These are phyloP conservation scores for Eumaeus atala DNA, from an alignment of 1,140 invertebrate genomes.

Conservation along the genomic window DNA sequence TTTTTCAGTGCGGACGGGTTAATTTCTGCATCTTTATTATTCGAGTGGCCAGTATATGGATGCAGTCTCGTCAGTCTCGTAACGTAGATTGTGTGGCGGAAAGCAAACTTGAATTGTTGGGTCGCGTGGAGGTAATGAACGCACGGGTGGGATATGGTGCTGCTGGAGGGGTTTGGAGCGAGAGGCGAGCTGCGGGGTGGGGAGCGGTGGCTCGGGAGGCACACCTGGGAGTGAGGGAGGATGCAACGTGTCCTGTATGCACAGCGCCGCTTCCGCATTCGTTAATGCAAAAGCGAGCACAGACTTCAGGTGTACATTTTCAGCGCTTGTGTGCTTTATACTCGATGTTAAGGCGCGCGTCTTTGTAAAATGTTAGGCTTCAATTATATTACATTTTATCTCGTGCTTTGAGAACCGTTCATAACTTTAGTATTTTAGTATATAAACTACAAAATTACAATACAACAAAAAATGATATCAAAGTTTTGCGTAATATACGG, in stretches of 20 bases:
- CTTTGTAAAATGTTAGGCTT: slow-evolving; percentile 60
- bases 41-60: slow-evolving; percentile 63
- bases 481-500: too few species aligned
- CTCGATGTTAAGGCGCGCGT: slow-evolving; percentile 62
- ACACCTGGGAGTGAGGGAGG: slow-evolving; percentile 35
- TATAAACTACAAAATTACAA: not conserved
- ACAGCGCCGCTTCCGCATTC: slow-evolving; percentile 71
- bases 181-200: slow-evolving; percentile 36
- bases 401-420: slow-evolving; percentile 31
- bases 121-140: slow-evolving; percentile 70
- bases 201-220: slow-evolving; percentile 29
- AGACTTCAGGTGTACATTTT: slow-evolving; percentile 73
- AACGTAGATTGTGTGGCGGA: slow-evolving; percentile 67
- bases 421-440: not conserved
- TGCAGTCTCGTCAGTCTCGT: slow-evolving; percentile 56
- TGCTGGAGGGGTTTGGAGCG: slow-evolving; percentile 62
- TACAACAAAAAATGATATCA: too few species aligned
- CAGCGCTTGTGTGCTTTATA: slow-evolving; percentile 69
- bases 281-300: slow-evolving; percentile 72
- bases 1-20: slow-evolving; percentile 65
- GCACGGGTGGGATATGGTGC: slow-evolving; percentile 60
- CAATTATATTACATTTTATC: slow-evolving; percentile 69
- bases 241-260: slow-evolving; percentile 68
- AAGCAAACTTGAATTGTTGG: slow-evolving; percentile 73
- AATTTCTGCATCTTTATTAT: slow-evolving; percentile 74